Evolutionary conservation across 2,888 invertebrate genomes (phyloP), one percentile per base, ranked within the genome.

Genomic region (Aphrophora alni): DNA sequence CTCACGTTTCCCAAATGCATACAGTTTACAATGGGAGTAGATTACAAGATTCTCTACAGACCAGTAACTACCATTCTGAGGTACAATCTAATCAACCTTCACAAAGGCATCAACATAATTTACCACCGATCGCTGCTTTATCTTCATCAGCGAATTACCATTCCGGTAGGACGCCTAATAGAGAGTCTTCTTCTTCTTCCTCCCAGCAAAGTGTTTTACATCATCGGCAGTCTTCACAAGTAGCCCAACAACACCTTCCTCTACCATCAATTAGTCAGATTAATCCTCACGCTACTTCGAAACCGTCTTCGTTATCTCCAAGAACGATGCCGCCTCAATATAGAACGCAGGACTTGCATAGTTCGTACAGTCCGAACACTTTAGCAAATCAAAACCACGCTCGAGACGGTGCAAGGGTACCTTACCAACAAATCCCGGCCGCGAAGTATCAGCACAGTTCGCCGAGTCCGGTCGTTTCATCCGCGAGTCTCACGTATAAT

Each of bases 41-140:
- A 28, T 70, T 75, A n/a, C 24, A 70, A 12, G 38, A 28, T 8
- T 12, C 33, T 3, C n/a, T 33, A n/a, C 28, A 28, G 24, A 28
- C 33, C 24, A 38, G 38, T n/a, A 26, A n/a, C 28, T 38, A 73
- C 12, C 38, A n/a, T 14, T 21, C 59, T 14, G 59, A 59, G 0
- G 33, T 33, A 33, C 51, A 51, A 44, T 44, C 78, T 1, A 59
- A 75, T 21, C 75, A 80, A 38, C 78, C 78, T 12, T 72, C 71
- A 21, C 51, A 38, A 8, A 73, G 73, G 73, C 77, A 77, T 24
- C 78, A 82, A 73, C 91, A 91, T 86, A 90, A 90, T 85, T 86
- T 90, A 77, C 90, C 91, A 26, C 90, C 90, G 0, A 90, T 90
- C 69, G 90, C 89, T n/a, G 88, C 89, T 0, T 86, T 90, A 25